These are phyloP conservation scores for Leptopterna dolabrata DNA, from an alignment of 2,888 invertebrate genomes.

Conservation along the genomic window DNA sequence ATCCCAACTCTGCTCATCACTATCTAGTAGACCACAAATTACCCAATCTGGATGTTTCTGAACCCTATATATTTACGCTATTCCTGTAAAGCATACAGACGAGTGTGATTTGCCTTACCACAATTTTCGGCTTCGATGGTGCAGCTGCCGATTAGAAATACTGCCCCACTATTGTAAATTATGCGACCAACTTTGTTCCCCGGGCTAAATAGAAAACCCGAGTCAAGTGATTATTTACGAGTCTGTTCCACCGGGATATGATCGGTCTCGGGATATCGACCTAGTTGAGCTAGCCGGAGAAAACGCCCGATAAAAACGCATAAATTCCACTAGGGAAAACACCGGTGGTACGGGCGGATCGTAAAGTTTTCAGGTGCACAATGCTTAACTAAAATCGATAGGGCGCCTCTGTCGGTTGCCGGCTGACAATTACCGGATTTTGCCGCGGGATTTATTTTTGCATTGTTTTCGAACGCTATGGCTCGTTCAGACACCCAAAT, in stretches of 20 bases:
- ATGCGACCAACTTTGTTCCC: not conserved
- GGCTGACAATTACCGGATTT: not conserved
- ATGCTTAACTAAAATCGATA: not conserved
- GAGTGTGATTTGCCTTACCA: too few species aligned
- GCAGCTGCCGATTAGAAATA: not conserved
- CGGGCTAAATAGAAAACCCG: not conserved
- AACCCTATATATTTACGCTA: too few species aligned
- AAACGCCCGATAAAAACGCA: not conserved
- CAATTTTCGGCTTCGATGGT: too few species aligned
- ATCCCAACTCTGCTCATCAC: too few species aligned
- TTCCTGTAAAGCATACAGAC: too few species aligned
- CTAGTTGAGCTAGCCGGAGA: not conserved
- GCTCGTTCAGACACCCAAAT: not conserved
- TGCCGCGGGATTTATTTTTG: constrained; percentile 1
- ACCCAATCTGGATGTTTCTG: too few species aligned
- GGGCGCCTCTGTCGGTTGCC: not conserved
- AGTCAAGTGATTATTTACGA: not conserved
- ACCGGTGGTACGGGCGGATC: not conserved
- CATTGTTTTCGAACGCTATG: not conserved
- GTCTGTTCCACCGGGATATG: not conserved
- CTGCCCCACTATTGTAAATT: not conserved
- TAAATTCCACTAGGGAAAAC: not conserved
- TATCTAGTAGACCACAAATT: too few species aligned
- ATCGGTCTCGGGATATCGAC: not conserved
- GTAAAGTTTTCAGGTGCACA: constrained; percentile 16